phyloP scores from a whole-genome alignment of 2,113 vertebrate genomes.

The Lipophrys pholis region DNA sequence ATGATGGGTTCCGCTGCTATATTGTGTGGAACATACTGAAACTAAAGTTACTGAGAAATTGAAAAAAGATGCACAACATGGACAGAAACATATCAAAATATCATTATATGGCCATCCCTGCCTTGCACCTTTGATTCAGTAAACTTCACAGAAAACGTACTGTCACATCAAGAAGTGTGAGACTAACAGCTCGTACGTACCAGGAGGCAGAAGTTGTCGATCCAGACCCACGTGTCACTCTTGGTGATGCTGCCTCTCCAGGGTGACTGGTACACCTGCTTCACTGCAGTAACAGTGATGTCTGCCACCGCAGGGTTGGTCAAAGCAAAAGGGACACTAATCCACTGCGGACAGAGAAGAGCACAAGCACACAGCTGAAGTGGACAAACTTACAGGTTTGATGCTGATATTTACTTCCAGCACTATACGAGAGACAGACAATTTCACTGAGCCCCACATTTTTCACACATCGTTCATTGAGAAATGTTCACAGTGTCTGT shows the following conservation, averaged over 20 bases:
- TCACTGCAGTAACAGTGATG: slow-evolving; percentile 91
- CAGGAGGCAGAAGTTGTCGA: slow-evolving; percentile 95
- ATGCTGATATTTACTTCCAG: no score
- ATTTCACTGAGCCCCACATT: no score
- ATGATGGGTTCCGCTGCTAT: no score
- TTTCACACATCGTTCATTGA: no score
- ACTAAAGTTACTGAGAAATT: no score
- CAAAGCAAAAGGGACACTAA: slow-evolving; percentile 96
- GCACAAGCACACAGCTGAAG: not conserved
- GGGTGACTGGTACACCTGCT: slow-evolving; percentile 89
- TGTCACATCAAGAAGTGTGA: not conserved
- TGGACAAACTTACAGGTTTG: not conserved
- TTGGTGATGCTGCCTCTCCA: slow-evolving; percentile 90
- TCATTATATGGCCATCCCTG: no score
- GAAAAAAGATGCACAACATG: no score
- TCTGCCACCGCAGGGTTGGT: slow-evolving; percentile 92
- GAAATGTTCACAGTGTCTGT: no score
- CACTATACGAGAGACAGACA: no score
- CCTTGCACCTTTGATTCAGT: no score
- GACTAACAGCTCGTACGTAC: slow-evolving; percentile 72
- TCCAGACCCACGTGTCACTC: slow-evolving; percentile 89
- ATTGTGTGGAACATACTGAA: no score
- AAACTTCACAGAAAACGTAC: not conserved
- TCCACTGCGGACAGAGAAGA: slow-evolving; percentile 88
- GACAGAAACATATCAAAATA: no score